A percentile compares a stretch with the other conserved stretches of the same genome.
Evolutionary conservation across 2,888 invertebrate genomes (phyloP).

Genomic region (Nephrotoma guestfalica): DNA sequence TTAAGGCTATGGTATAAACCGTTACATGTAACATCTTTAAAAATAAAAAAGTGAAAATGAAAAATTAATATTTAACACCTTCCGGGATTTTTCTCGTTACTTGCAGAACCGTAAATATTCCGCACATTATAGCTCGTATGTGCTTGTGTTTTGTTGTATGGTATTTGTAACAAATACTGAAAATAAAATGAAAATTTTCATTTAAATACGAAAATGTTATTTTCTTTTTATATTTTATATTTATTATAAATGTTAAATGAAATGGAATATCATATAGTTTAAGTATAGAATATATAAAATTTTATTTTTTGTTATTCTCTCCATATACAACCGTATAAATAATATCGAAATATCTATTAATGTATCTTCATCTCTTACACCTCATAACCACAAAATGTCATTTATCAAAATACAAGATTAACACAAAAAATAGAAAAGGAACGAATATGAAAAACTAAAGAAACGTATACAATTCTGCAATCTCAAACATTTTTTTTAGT

Average conservation of each 20-base stretch:
- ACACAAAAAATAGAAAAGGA: not conserved
- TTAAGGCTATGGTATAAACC: not conserved
- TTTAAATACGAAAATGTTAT: not conserved
- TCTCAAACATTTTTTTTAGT: not conserved
- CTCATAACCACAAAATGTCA: not conserved
- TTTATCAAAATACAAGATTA: not conserved
- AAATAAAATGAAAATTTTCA: not conserved
- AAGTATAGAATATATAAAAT: not conserved
- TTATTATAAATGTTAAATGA: not conserved
- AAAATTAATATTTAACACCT: not conserved
- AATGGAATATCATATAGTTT: not conserved
- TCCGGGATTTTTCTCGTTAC: not conserved
- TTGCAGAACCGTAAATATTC: not conserved
- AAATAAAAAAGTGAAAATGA: not conserved
- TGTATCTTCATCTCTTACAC: not conserved
- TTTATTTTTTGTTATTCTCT: not conserved
- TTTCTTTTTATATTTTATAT: not conserved
- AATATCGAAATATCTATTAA: not conserved
- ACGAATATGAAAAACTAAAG: not conserved
- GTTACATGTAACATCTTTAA: not conserved
- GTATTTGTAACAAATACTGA: not conserved
- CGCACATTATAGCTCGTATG: not conserved
- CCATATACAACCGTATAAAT: not conserved
- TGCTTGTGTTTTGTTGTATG: not conserved
- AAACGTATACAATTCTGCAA: not conserved